Base-by-base conservation (phyloP, 2,888 invertebrate genomes). In the Morpho deidamia region DNA sequence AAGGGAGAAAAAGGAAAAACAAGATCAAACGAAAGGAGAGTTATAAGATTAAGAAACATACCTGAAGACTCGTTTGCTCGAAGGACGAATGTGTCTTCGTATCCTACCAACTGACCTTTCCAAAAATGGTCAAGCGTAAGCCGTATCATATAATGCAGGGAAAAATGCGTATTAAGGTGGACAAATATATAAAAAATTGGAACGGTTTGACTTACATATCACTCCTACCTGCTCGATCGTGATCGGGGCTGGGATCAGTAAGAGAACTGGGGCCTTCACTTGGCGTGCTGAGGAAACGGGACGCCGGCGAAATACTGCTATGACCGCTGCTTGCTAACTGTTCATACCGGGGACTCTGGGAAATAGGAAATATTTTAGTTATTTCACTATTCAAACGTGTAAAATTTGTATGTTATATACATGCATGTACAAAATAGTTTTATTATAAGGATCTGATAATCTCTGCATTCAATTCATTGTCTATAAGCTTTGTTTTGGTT, bases 151-250 rank as follows among this genome's bases (percentile, higher is more conserved):
- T 37, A 23, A 50, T 50, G 50, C 50, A 11, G 50, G 50, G 38
- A 37, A 50, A 43, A 60, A 54, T 54, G 61, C 56, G 64, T 63
- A 61, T 64, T 59, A 64, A 62, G 69, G 69, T 68, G 68, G 72
- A 69, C 70, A 74, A 69, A 70, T 70, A 72, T 74, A 70, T 78
- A 83, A 70, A 83, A 85, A 71, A 86, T 88, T 89, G 89, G 90
- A 90, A 90, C 88, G 88, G 76, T 76, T 61, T 69, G 78, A 87
- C 90, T 90, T 90, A 90, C 90, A 87, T 85, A 86, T 90, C 85
- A 82, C 79, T 87, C 90, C 86, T 90, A 90, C 89, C 90, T 90
- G 84, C 84, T 83, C 84, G 84, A 68, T 85, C 80, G 65, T 70
- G 75, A 63, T 81, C 86, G 55, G 86, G 86, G 67, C 88, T 86